Percentiles rank a stretch among this genome's conserved stretches.
Conservation (phyloP, 2,888 invertebrate genomes). For the Thecophora atra region DNA sequence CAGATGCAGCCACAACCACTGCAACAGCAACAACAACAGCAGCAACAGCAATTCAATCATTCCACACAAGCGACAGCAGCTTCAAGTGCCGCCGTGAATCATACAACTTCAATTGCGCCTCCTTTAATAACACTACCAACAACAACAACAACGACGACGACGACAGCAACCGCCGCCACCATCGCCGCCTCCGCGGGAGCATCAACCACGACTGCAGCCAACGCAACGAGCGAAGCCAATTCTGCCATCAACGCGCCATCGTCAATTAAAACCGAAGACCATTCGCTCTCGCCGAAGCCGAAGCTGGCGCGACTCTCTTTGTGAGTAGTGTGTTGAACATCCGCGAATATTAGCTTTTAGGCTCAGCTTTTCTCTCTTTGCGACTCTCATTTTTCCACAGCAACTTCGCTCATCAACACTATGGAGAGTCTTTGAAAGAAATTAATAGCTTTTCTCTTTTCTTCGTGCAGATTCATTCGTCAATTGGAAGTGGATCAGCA, state of each 20-base stretch:
- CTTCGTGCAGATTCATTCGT: slow-evolving; percentile 73
- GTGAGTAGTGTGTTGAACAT: slow-evolving; percentile 67
- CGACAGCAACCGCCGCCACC: slow-evolving; percentile 40
- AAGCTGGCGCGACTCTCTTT: slow-evolving; percentile 66
- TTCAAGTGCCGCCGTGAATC: slow-evolving; percentile 35
- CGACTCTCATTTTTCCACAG: not conserved
- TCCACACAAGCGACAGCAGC: slow-evolving; percentile 45
- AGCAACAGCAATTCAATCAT: slow-evolving; percentile 11
- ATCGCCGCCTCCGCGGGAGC: slow-evolving; percentile 37
- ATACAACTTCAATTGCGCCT: slow-evolving; percentile 27
- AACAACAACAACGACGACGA: slow-evolving; percentile 39
- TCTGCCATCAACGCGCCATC: too few species aligned
- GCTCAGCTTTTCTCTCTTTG: not conserved
- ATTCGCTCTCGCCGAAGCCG: slow-evolving; percentile 60
- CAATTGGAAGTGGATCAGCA: slow-evolving; percentile 80
- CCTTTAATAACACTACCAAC: slow-evolving; percentile 38
- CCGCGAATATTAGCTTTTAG: slow-evolving; percentile 42
- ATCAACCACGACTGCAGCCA: slow-evolving; percentile 21
- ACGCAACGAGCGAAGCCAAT: slow-evolving; percentile 39
- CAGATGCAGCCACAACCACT: slow-evolving; percentile 41
- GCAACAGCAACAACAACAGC: slow-evolving; percentile 40
- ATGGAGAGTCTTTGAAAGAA: slow-evolving; percentile 24
- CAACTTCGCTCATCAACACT: slow-evolving; percentile 2
- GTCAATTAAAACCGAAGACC: slow-evolving; percentile 59
- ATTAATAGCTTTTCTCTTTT: slow-evolving; percentile 7